These are phyloP conservation scores for Paraescarpia echinospica DNA, from an alignment of 1,140 invertebrate genomes.

Conservation along the genomic window DNA sequence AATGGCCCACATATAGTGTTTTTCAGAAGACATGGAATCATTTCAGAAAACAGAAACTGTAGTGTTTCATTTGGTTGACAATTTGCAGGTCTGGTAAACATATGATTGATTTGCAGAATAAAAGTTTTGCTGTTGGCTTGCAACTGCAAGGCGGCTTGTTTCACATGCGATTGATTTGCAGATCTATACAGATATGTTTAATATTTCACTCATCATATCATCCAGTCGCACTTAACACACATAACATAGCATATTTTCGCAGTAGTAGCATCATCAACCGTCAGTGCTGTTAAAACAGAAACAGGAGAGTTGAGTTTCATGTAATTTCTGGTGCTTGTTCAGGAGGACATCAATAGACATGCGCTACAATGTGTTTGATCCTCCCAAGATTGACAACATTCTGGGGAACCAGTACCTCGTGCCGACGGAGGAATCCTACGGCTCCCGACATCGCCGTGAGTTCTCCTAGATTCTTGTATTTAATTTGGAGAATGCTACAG, in stretches of 20 bases:
- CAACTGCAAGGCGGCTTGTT: too few species aligned
- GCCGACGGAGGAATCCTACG: constrained; percentile 20
- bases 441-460: constrained; percentile 16
- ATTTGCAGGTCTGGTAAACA: too few species aligned
- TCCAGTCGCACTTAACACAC: background rate
- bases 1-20: background rate
- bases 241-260: background rate
- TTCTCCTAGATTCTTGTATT: background rate
- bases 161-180: background rate
- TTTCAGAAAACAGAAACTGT: too few species aligned
- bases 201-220: background rate
- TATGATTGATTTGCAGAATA: too few species aligned
- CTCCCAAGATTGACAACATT: constrained; percentile 11
- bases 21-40: background rate
- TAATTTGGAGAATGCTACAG: background rate
- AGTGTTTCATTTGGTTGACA: too few species aligned
- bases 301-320: background rate
- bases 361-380: constrained; percentile 26
- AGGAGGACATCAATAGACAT: constrained; percentile 27
- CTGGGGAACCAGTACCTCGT: constrained; percentile 19
- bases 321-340: background rate
- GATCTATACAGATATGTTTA: background rate
- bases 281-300: background rate
- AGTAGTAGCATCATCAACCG: background rate
- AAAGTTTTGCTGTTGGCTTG: too few species aligned